phyloP scores from a whole-genome alignment of 2,888 invertebrate species.

The Cremastobaeus sp. region DNA sequence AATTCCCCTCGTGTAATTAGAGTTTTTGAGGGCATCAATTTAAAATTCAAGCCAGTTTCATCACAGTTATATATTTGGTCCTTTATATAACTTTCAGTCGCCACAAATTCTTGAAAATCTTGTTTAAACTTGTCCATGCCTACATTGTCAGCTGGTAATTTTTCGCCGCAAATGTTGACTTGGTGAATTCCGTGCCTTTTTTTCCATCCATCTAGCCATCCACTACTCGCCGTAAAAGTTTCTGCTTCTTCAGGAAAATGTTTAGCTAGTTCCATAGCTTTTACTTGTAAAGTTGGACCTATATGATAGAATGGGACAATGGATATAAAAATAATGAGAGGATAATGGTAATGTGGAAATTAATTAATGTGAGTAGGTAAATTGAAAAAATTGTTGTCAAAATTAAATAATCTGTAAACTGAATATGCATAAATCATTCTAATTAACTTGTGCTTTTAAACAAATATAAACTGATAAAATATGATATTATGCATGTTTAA shows the following conservation, averaged over 20 bases:
- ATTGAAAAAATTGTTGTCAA: too few relatives aligned
- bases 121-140: slow-evolving; percentile 25
- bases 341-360: too few relatives aligned
- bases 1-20: slow-evolving; percentile 51
- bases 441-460: too few relatives aligned
- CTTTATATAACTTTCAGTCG: slow-evolving; percentile 45
- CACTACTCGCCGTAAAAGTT: neutral
- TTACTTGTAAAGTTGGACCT: slow-evolving; percentile 25
- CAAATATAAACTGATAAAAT: too few relatives aligned
- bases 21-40: slow-evolving; percentile 61
- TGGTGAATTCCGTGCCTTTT: slow-evolving; percentile 41
- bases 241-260: neutral
- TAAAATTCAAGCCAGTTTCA: slow-evolving; percentile 62
- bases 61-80: slow-evolving; percentile 63
- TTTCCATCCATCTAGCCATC: slow-evolving; percentile 60
- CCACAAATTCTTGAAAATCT: slow-evolving; percentile 48
- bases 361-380: too few relatives aligned
- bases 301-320: slow-evolving; percentile 1
- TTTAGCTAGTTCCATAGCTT: slow-evolving; percentile 45
- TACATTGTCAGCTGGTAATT: slow-evolving; percentile 52
- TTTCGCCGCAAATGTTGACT: slow-evolving; percentile 50
- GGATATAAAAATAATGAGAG: neutral
- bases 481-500: too few relatives aligned
- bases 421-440: too few relatives aligned
- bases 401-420: too few relatives aligned